Evolutionary conservation across 2,797 vertebrate species (phyloP).

Genomic region (Tapirus indicus): DNA sequence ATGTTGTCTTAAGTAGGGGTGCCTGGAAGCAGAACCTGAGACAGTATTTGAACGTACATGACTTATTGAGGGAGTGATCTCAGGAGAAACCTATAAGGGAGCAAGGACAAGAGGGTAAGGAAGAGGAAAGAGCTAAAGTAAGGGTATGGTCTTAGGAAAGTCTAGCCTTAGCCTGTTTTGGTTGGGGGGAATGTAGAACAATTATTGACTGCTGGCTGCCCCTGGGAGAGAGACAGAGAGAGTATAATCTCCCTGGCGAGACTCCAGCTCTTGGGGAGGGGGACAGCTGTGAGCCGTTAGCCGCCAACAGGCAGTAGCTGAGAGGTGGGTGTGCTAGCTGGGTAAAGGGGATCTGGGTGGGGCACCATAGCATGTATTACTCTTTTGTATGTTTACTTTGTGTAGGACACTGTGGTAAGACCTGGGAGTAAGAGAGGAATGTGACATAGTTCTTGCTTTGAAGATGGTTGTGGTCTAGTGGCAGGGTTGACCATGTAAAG

Average conservation of each 20-base stretch:
- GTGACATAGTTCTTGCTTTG: neutral
- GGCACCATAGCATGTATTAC: neutral
- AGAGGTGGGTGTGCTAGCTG: neutral
- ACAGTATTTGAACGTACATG: neutral
- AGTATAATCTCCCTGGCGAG: neutral
- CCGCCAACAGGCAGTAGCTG: slow-evolving; percentile 6
- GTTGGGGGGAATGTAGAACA: neutral
- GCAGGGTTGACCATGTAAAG: neutral
- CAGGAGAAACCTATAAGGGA: neutral
- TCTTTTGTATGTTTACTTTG: slow-evolving; percentile 47
- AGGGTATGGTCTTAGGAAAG: neutral
- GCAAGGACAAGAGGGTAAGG: neutral
- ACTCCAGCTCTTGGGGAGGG: neutral
- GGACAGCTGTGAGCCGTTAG: neutral
- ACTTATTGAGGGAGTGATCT: slow-evolving; percentile 24
- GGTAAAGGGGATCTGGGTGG: neutral
- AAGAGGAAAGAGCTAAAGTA: slow-evolving; percentile 17
- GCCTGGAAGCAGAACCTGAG: slow-evolving; percentile 4
- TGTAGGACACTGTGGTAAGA: slow-evolving; percentile 4
- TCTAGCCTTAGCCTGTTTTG: neutral
- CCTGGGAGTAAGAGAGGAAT: neutral
- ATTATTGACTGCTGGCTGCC: neutral
- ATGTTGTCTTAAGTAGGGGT: slow-evolving; percentile 19
- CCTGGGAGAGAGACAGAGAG: neutral
- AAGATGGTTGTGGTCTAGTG: slow-evolving; percentile 16